These are phyloP conservation scores for Drosophila obscura DNA, from an alignment of 1,140 invertebrate species.

Conservation along the genomic window DNA sequence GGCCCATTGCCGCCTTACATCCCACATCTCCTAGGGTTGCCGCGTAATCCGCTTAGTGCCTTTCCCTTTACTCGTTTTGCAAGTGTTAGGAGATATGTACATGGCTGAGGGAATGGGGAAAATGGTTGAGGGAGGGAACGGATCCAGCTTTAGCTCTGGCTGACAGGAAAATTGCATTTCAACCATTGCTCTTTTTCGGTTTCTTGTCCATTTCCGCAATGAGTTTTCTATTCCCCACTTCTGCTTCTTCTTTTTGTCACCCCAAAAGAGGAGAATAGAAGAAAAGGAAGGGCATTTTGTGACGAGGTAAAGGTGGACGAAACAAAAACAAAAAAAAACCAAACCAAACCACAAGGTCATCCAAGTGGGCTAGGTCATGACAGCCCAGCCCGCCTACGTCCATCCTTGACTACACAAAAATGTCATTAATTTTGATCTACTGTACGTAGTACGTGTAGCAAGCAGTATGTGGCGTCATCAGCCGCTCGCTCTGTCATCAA, in stretches of 20 bases:
- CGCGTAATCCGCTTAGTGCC: slow-evolving; percentile 46
- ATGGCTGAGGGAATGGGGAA: not conserved
- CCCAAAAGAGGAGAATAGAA: slow-evolving; percentile 10
- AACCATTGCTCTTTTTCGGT: slow-evolving; percentile 43
- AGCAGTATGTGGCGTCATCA: slow-evolving; percentile 35
- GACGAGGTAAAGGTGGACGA: not conserved
- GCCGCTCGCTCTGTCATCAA: not conserved
- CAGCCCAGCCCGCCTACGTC: not conserved
- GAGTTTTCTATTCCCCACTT: slow-evolving; percentile 11
- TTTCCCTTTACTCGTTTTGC: slow-evolving; percentile 30
- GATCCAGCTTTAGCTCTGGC: slow-evolving; percentile 19
- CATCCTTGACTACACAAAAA: slow-evolving; percentile 31
- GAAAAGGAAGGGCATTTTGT: not conserved
- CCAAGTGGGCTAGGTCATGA: slow-evolving; percentile 55
- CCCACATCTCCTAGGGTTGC: slow-evolving; percentile 39
- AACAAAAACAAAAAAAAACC: slow-evolving; percentile 1
- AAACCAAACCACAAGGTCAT: slow-evolving; percentile 35
- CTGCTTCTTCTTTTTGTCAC: not conserved
- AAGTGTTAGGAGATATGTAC: slow-evolving; percentile 40
- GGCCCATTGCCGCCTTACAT: not conserved
- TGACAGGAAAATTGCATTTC: slow-evolving; percentile 50
- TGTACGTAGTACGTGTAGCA: too few species aligned
- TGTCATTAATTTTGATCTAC: slow-evolving; percentile 65
- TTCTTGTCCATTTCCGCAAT: slow-evolving; percentile 54
- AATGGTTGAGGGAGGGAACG: not conserved